Evolutionary conservation across 2,113 vertebrate species (phyloP).

Genomic region (Hirundichthys speculiger): DNA sequence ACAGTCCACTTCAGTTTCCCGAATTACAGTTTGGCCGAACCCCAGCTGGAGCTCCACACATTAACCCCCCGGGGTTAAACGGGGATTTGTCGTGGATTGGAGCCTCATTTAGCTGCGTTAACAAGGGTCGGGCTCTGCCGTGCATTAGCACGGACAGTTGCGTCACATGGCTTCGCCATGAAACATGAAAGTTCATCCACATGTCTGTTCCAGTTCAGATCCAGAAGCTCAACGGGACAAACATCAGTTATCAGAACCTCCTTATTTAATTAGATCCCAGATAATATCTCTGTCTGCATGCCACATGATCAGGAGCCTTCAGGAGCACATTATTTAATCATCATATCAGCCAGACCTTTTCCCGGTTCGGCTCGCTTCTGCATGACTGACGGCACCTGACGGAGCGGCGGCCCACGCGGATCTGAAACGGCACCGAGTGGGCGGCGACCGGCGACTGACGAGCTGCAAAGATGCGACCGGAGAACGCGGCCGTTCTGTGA

Average conservation of each 20-base stretch:
- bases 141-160: constrained; percentile 3
- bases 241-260: background rate
- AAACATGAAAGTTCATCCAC: background rate
- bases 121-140: constrained; percentile 33
- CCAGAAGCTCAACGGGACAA: background rate
- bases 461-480: constrained; percentile 22
- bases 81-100: constrained; percentile 32
- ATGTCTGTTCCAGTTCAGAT: background rate
- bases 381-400: constrained; percentile 47
- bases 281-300: constrained; percentile 17
- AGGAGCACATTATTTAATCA: constrained; percentile 35
- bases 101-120: constrained; percentile 30
- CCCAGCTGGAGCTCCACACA: background rate
- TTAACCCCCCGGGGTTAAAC: constrained; percentile 34
- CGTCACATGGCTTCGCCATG: background rate
- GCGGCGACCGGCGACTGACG: constrained; percentile 49
- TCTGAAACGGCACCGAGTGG: constrained; percentile 53
- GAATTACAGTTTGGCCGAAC: constrained; percentile 4
- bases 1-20: background rate
- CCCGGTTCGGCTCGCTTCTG: constrained; percentile 16
- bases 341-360: constrained; percentile 18
- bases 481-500: constrained; percentile 1
- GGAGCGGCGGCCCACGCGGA: constrained; percentile 43
- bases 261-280: constrained; percentile 21
- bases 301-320: constrained; percentile 19